Evolutionary conservation across 2,113 vertebrate species (phyloP), one percentile per base, ranked within the genome.

Genomic region (Ctenomys sociabilis): DNA sequence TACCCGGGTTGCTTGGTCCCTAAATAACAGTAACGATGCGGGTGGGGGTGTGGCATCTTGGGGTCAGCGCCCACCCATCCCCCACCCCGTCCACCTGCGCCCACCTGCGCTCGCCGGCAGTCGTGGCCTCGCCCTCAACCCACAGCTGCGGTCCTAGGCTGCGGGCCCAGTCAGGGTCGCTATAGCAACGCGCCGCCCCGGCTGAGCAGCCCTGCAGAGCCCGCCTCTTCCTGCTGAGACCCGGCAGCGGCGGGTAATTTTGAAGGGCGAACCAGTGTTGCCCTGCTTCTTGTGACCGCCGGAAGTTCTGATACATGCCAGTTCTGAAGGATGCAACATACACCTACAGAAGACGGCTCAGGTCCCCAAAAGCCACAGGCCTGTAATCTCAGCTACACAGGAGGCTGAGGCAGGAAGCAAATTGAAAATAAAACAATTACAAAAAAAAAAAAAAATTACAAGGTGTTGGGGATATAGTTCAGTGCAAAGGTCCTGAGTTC

Each of bases 111-210:
- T 84, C 30, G 86, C 88, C 88, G 16, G 91, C 1, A 19, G 3
- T 16, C 14, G n/a, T 70, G 13, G 37, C 19, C 68, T 89, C 54
- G 5, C 30, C 0, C 0, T 7, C 49, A 5, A 26, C 43, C 1
- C 0, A 7, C 49, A 0, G 63, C n/a, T 17, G 4, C 0, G 2
- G 7, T 59, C 72, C 5, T 2, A 0, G 2, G 54, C 7, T 49
- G 37, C 32, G 9, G 32, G 19, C 92, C 87, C 17, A 3, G 80
- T 86, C 32, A 0, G 57, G 94, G 96, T 97, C 87, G 63, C 96
- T 90, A 92, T 95, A 87, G 81, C 80, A 97, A 98, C 97, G 64
- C 6, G 11, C 7, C 13, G 64, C 73, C 37, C 13, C 32, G 3
- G 57, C 90, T 2, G 43, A 70, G 24, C 37, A 1, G 1, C 9